These are phyloP conservation scores for Herpailurus yagouaroundi DNA, from an alignment of 2,113 vertebrate genomes.

Conservation along the genomic window DNA sequence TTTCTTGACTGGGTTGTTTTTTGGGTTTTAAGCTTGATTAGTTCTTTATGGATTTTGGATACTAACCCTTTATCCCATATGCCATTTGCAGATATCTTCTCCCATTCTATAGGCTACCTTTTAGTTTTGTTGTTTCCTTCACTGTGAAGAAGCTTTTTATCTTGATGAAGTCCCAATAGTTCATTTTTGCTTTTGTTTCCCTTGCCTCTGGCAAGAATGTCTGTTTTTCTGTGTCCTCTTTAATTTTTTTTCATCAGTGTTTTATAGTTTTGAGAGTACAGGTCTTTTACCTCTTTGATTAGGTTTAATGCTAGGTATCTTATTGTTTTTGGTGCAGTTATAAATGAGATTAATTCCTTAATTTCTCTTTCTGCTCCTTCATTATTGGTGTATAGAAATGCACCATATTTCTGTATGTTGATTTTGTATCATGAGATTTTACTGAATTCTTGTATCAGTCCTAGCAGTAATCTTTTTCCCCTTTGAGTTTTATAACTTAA, in stretches of 20 bases:
- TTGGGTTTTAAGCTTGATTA: neutral
- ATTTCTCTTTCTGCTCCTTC: neutral
- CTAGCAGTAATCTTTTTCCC: neutral
- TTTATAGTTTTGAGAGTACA: neutral
- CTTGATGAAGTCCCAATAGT: neutral
- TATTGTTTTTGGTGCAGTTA: neutral
- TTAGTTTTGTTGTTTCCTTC: neutral
- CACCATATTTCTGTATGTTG: neutral
- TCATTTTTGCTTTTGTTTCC: neutral
- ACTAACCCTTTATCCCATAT: neutral
- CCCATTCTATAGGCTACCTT: neutral
- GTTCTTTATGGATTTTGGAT: neutral
- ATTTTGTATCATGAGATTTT: neutral
- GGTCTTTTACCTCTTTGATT: neutral
- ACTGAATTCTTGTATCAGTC: neutral
- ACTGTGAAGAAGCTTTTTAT: neutral
- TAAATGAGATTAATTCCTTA: neutral
- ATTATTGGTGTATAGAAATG: neutral
- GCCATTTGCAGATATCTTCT: neutral
- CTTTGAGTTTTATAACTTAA: neutral
- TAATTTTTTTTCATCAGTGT: neutral
- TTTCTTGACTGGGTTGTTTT: neutral
- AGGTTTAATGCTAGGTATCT: neutral
- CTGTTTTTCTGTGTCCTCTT: neutral
- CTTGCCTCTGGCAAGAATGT: neutral